These are phyloP conservation scores for Cenopis cana DNA, from an alignment of 2,888 invertebrate genomes.

Conservation along the genomic window DNA sequence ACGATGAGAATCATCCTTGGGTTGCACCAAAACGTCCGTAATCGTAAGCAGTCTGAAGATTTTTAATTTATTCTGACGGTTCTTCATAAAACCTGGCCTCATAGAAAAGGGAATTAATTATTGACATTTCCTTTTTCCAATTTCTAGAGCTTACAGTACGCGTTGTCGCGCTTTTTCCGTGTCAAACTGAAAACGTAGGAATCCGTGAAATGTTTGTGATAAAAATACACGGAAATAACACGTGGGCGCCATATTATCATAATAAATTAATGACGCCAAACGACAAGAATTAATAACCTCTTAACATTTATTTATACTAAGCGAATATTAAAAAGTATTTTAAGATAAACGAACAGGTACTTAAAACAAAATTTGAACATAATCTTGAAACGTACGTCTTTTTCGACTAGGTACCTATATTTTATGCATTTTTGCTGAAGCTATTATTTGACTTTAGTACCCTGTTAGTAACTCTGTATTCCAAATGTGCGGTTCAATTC, in stretches of 20 bases:
- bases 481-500: no score
- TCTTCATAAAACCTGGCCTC: no score
- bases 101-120: no score
- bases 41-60: no score
- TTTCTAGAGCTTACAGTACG: no score
- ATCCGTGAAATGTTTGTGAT: slow-evolving; percentile 1
- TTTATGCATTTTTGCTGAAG: not conserved
- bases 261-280: slow-evolving; percentile 30
- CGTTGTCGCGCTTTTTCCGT: not conserved
- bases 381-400: not conserved
- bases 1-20: no score
- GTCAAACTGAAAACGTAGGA: slow-evolving; percentile 2
- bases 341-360: not conserved
- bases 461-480: no score
- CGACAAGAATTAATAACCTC: slow-evolving; percentile 22
- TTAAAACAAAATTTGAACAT: not conserved
- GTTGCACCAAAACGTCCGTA: no score
- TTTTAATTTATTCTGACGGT: no score
- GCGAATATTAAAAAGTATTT: slow-evolving; percentile 16
- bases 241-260: slow-evolving; percentile 29
- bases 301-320: slow-evolving; percentile 26
- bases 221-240: slow-evolving; percentile 18
- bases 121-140: no score
- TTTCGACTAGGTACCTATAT: not conserved
- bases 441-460: no score